These are phyloP conservation scores for Lacanobia wlatinum DNA, from an alignment of 2,888 invertebrate species.

Conservation along the genomic window DNA sequence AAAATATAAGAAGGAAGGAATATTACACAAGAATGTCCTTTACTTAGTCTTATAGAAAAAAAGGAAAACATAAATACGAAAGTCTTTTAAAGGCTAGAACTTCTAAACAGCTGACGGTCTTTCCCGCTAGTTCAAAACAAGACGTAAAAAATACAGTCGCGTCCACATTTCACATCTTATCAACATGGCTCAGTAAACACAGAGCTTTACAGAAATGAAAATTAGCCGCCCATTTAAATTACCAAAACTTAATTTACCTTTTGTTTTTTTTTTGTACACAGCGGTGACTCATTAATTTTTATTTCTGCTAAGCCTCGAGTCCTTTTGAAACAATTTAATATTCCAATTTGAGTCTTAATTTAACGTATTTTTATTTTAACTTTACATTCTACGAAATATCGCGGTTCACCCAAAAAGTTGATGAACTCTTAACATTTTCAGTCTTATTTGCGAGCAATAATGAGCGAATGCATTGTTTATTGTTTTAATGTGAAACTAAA, in stretches of 20 bases:
- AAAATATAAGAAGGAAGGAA: no score
- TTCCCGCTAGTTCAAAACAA: constrained; percentile 21
- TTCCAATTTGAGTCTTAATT: constrained; percentile 53
- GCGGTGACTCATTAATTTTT: constrained; percentile 58
- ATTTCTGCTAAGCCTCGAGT: constrained; percentile 56
- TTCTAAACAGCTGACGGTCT: constrained; percentile 30
- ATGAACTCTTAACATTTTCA: constrained; percentile 69
- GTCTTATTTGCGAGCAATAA: constrained; percentile 75
- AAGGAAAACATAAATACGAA: background rate
- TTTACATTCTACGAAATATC: constrained; percentile 62
- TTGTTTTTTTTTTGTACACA: constrained; percentile 60
- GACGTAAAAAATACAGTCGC: constrained; percentile 37
- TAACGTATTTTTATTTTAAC: constrained; percentile 59
- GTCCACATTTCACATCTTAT: constrained; percentile 38
- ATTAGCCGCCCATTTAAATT: constrained; percentile 62
- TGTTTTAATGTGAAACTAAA: constrained; percentile 56
- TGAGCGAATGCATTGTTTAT: constrained; percentile 59
- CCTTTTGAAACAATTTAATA: constrained; percentile 45
- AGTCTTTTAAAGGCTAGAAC: background rate
- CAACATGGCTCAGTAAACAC: constrained; percentile 47
- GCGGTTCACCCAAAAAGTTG: constrained; percentile 51
- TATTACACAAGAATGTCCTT: no score
- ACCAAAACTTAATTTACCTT: constrained; percentile 59
- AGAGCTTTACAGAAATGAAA: constrained; percentile 58
- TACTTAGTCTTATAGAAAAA: background rate